Evolutionary conservation across 2,113 vertebrate genomes (phyloP).

Genomic region (Enhydra lutris): DNA sequence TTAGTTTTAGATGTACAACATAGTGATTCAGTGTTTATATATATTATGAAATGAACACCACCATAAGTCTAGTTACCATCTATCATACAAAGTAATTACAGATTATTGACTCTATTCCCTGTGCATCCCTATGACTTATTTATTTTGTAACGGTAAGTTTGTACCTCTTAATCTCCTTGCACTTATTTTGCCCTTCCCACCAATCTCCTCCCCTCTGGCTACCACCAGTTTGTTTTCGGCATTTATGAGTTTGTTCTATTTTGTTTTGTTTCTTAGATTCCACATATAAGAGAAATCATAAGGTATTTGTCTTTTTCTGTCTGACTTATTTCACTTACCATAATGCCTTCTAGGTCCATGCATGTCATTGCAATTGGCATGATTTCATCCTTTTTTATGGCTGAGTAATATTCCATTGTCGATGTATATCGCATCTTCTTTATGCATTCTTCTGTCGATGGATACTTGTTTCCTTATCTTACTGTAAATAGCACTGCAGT

Average conservation of each 20-base stretch:
- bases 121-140: neutral
- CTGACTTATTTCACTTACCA: neutral
- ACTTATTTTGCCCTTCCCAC: neutral
- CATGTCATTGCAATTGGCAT: neutral
- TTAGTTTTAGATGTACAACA: neutral
- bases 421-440: neutral
- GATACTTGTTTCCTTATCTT: neutral
- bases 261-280: neutral
- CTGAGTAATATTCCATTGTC: neutral
- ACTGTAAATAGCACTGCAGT: neutral
- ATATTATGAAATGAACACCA: neutral
- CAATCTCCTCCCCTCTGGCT: neutral
- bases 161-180: neutral
- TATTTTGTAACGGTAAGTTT: neutral
- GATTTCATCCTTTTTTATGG: no score
- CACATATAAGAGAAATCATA: neutral
- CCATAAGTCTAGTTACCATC: neutral
- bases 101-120: neutral
- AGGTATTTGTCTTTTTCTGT: neutral
- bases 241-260: neutral
- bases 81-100: neutral
- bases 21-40: neutral
- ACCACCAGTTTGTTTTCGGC: neutral
- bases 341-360: neutral
- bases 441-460: neutral